Evolutionary conservation across 2,113 vertebrate species (phyloP), one percentile per base, ranked within the genome.

Genomic region (Perca schrenkii): DNA sequence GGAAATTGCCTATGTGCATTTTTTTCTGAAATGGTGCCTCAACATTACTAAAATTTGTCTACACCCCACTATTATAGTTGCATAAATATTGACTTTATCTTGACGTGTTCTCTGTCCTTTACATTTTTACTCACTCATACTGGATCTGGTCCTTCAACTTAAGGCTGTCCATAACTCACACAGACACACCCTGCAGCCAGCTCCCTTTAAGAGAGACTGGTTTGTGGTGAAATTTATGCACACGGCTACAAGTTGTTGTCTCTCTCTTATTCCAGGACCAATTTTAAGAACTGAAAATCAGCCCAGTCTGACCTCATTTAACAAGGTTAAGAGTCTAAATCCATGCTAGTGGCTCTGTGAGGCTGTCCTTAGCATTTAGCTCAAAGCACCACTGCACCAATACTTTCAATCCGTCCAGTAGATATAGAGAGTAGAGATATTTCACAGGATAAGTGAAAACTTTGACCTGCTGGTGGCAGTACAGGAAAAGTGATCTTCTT

Each of bases 231-330:
- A 62, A 50, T 79, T 68, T 79, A 60, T 36, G 25, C 60, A 71
- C 61, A 64, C 60, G n/a, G 56, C 40, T 83, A 34, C 54, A 77
- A 69, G 71, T 83, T 61, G 66, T 28, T 19, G 2, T 28, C 28
- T 52, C 21, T 65, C 62, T 86, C 19, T 75, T 34, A 52, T 64
- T 84, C 82, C 77, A 34, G 50, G 36, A 78, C 43, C 61, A 65
- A 67, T 72, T 68, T 65, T 84, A 66, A 62, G 21, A 62, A n/a
- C 47, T 63, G 77, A 64, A 79, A 40, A 72, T 81, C 34, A 25
- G 68, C n/a, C 68, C 72, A 57, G 64, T 78, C 53, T 73, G 50
- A 69, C 40, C 52, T 84, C 10, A 77, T 77, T 80, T 82, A 52
- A 63, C 25, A 62, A 73, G 28, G 34, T 50, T 67, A 74, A 56